Conservation (phyloP, 1,140 invertebrate genomes). For the Metaphire vulgaris region DNA sequence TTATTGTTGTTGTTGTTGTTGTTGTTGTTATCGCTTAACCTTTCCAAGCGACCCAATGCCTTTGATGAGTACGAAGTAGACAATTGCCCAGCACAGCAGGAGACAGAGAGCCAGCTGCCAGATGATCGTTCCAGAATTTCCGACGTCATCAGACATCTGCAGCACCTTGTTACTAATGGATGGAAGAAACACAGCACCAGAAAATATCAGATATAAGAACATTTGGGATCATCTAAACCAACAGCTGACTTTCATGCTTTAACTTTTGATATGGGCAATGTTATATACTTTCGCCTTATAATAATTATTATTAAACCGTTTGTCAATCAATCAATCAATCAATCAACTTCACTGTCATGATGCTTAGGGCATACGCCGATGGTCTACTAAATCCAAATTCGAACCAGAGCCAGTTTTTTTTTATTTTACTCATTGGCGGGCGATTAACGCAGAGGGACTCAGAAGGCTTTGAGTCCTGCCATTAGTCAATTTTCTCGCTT, state of each 20-base stretch:
- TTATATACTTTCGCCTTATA: neutral
- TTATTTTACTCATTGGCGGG: too few relatives aligned
- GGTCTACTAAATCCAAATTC: too few relatives aligned
- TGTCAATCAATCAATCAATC: too few relatives aligned
- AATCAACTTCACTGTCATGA: too few relatives aligned
- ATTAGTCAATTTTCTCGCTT: too few relatives aligned
- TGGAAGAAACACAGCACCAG: too few relatives aligned
- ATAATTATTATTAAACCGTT: too few relatives aligned
- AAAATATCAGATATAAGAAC: slow-evolving; percentile 75
- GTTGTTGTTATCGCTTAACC: slow-evolving; percentile 51
- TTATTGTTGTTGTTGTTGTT: neutral
- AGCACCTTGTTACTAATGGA: slow-evolving; percentile 51
- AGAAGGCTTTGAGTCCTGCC: too few relatives aligned
- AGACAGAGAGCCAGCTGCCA: slow-evolving; percentile 56
- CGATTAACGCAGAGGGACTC: too few relatives aligned
- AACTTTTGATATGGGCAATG: slow-evolving; percentile 4
- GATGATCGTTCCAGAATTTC: slow-evolving; percentile 65
- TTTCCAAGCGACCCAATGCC: slow-evolving; percentile 88
- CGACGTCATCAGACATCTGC: slow-evolving; percentile 60
- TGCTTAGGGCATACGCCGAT: too few relatives aligned
- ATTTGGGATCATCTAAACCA: slow-evolving; percentile 59
- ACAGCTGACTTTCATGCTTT: slow-evolving; percentile 11
- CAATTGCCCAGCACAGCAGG: slow-evolving; percentile 57
- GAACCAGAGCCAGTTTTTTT: too few relatives aligned
- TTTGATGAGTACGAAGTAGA: slow-evolving; percentile 94